Base-by-base conservation (phyloP, 1,140 invertebrate species). In the Ganaspis sp. region DNA sequence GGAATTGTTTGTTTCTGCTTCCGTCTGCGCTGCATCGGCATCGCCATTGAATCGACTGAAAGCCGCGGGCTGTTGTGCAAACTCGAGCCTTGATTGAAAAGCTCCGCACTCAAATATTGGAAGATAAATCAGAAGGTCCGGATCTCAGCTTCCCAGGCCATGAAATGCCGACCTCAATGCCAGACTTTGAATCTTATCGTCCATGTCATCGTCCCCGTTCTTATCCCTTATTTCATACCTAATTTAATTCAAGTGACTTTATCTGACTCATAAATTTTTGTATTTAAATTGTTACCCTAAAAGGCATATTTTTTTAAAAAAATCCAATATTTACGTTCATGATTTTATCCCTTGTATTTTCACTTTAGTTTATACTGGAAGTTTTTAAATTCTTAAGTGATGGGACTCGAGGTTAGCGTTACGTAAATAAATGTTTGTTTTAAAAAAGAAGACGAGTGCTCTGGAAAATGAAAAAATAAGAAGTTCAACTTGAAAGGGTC, bases 31-130 rank as follows among this genome's bases (percentile, higher is more conserved):
- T 81, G 83, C 82, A 86, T 86, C 82, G 82, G 75, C 81, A 82
- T 81, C 77, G 77, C 86, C 84, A 88, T 89, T 85, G 86, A 88
- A 89, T 88, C 87, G 84, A 84, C 81, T 84, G 29, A 81, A 78
- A 85, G 84, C 87, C 87, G 88, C 87, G 84, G 88, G 87, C 88
- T 89, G 89, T 89, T 89, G 87, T 87, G 87, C 87, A 90, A 90
- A 90, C 86, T 88, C 78, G 76, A 77, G 83, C 49, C 84, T 87
- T 90, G 89, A 90, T 90, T 89, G 88, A 89, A 90, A 90, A 89
- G 86, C 87, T 88, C 83, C 84, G 85, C 86, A 86, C 87, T 90
- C 89, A 90, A 90, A 90, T 88, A 90, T 89, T 90, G 87, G 86
- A 89, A 88, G 86, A 89, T 90, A 90, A 89, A 89, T 88, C 87